Percentiles rank a stretch among this genome's conserved stretches.
Conservation (phyloP, 2,797 vertebrate genomes). For the Linurgus olivaceus region DNA sequence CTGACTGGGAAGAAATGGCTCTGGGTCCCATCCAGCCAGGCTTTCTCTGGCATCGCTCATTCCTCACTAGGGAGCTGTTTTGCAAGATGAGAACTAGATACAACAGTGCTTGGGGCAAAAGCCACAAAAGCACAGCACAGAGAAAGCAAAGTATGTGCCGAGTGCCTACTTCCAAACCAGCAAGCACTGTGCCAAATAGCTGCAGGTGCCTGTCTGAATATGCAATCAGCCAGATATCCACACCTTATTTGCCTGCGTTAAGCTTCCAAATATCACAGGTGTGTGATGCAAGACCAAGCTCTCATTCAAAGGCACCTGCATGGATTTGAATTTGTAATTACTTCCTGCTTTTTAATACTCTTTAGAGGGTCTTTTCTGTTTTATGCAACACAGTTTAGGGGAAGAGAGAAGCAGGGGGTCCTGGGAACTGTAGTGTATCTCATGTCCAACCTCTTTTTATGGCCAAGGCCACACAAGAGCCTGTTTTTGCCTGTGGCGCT, state of each 20-base stretch:
- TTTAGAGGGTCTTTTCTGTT: slow-evolving; percentile 46
- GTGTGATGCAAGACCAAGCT: slow-evolving; percentile 61
- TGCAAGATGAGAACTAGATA: slow-evolving; percentile 35
- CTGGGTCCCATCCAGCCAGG: background rate
- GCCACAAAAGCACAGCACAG: slow-evolving; percentile 33
- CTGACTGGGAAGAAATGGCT: background rate
- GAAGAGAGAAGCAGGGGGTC: background rate
- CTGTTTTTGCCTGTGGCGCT: background rate
- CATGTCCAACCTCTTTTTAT: background rate
- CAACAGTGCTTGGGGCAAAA: slow-evolving; percentile 30
- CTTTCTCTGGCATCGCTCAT: background rate
- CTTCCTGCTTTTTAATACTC: slow-evolving; percentile 62
- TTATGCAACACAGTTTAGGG: background rate
- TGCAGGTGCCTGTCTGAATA: slow-evolving; percentile 75
- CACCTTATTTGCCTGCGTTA: slow-evolving; percentile 70
- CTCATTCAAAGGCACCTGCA: slow-evolving; percentile 69
- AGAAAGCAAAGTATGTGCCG: slow-evolving; percentile 45
- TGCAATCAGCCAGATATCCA: slow-evolving; percentile 71
- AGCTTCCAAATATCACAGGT: slow-evolving; percentile 74
- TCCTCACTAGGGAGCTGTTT: slow-evolving; percentile 13
- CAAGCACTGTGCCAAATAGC: slow-evolving; percentile 58
- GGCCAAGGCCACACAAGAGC: background rate
- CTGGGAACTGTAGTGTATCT: slow-evolving; percentile 26
- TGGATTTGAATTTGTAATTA: slow-evolving; percentile 69
- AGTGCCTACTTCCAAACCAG: slow-evolving; percentile 61